Evolutionary conservation across 2,113 vertebrate species (phyloP), one percentile per base, ranked within the genome.

Genomic region (Tychaedon coryphoeus): DNA sequence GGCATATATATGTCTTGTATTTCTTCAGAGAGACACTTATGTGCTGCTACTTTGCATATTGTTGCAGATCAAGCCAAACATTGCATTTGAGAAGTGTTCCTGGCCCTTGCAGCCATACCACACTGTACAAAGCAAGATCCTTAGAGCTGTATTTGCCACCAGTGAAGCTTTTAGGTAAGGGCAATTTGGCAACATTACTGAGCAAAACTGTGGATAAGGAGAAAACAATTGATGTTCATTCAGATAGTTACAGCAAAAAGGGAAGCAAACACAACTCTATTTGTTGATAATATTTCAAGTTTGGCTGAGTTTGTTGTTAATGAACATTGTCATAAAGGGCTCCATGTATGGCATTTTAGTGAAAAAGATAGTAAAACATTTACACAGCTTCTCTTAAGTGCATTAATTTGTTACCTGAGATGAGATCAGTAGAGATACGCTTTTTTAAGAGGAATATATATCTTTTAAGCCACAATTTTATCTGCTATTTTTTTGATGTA

Each of bases 1-100:
- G 34, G 33, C 40, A 34, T 5, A 6, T 1, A 1, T 6, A 54
- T 0, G 1, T 36, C n/a, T 56, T 24, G 6, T 11, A 33, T 23
- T 56, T 84, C 45, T 84, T 77, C 65, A 51, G 45, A 29, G n/a
- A 65, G 54, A 36, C 36, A 42, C 8, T 25, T 58, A 45, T 22
- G 65, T 53, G 25, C 66, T 73, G 56, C 33, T 57, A 7, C 8
- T 22, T 8, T 74, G 56, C 31, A 10, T 26, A 11, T 25, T 74
- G 61, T 15, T 54, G 56, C 20, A 71, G 34, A 66, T 48, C 14
- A 87, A 48, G 84, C 40, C 4, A 87, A 94, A 43, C 2, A n/a
- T 36, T n/a, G 19, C 48, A 42, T 36, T 23, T 69, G 36, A 65
- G 61, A 61, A 75, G 10, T 4, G 18, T 38, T 53, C 26, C 42